A percentile compares a stretch with the other conserved stretches of the same genome.
Conservation (phyloP, 1,140 invertebrate genomes). For the Ceratitis capitata region DNA sequence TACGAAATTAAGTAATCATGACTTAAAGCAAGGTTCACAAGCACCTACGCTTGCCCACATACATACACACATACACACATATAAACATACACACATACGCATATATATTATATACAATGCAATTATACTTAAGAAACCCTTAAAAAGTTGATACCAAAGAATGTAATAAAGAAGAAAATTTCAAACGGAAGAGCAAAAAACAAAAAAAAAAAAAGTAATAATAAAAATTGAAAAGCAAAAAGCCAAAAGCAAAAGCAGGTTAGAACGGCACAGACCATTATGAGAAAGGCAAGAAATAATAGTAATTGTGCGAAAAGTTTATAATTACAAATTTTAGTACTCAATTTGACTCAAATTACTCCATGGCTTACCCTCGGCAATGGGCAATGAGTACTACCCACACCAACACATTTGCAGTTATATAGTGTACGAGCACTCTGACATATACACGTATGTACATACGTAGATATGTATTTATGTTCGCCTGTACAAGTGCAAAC, state of each 20-base stretch:
- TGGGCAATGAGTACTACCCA: background rate
- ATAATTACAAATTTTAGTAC: slow-evolving; percentile 41
- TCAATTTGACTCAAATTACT: slow-evolving; percentile 41
- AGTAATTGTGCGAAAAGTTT: slow-evolving; percentile 39
- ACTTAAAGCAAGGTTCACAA: slow-evolving; percentile 6
- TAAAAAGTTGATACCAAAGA: background rate
- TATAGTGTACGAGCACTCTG: too few relatives aligned
- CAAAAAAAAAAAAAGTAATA: background rate
- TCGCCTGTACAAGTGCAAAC: background rate
- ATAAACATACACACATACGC: too few relatives aligned
- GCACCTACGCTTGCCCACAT: too few relatives aligned
- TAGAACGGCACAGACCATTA: background rate
- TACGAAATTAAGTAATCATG: slow-evolving; percentile 16
- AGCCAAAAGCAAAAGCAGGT: background rate
- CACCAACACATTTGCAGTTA: too few relatives aligned
- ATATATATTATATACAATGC: background rate
- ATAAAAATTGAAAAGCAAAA: background rate
- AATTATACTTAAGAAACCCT: slow-evolving; percentile 17
- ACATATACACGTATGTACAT: background rate
- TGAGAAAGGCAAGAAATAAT: slow-evolving; percentile 27
- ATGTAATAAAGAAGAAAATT: background rate
- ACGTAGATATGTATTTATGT: background rate
- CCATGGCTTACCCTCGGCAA: slow-evolving; percentile 17
- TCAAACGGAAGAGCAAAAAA: background rate
- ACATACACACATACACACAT: too few relatives aligned